Base-by-base conservation (phyloP, 2,888 invertebrate genomes). In the Drosophila anomalata region DNA sequence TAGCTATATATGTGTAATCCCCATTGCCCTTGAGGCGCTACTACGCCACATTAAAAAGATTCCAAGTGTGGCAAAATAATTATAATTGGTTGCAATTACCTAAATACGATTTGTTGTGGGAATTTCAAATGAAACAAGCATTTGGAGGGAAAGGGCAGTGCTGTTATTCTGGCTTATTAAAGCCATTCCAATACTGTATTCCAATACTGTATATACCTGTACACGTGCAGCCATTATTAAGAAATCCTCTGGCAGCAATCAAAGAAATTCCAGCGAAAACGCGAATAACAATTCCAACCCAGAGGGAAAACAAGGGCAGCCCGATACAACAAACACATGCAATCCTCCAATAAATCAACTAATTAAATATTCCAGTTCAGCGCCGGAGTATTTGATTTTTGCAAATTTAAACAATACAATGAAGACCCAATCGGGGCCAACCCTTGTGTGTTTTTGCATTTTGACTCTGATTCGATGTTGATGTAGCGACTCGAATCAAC, bases 331-430 rank as follows among this genome's bases (percentile, higher is more conserved):
- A 33, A 50, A 31, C 50, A 54, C 69, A 69, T 63, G 68, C 71
- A 47, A 59, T 80, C 72, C 57, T 51, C 54, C 78, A 72, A 78
- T 66, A 66, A 72, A 72, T 78, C 59, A 71, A 73, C 81, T 77
- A 87, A 81, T 81, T 81, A 81, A 71, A 78, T 84, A 87, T 87
- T 71, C 87, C 56, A 56, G 72, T 76, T 84, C 73, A 62, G 68
- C 47, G 73, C 56, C 36, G 33, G 53, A 58, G 51, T 70, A 75
- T 81, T 79, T 82, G 79, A 71, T 81, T 79, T 78, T 79, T 72
- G 65, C 59, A 83, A 75, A 79, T 75, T 77, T 75, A 79, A 83
- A 72, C 72, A 70, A 48, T 59, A 48, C 57, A 52, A 46, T 22
- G 47, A 55, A 65, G 58, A 57, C 44, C 59, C 66, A 71, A 58